Conservation (phyloP, 2,797 vertebrate species). For the Mormyrus proboscirostris region DNA sequence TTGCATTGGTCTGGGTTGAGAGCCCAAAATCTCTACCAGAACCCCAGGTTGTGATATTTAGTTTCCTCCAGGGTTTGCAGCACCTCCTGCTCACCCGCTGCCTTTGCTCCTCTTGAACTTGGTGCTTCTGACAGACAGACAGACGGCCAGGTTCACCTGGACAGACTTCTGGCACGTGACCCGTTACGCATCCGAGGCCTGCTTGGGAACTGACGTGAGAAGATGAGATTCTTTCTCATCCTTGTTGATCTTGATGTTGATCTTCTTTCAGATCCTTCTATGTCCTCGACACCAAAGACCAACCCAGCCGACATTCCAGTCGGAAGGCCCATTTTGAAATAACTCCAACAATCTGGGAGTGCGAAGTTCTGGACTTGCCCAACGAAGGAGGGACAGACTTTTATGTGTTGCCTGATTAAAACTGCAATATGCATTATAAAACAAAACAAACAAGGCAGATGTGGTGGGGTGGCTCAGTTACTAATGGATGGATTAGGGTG, state of each 20-base stretch:
- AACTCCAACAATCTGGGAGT: background rate
- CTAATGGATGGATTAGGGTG: background rate
- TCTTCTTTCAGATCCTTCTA: background rate
- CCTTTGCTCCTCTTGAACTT: background rate
- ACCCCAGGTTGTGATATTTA: background rate
- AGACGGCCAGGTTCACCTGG: background rate
- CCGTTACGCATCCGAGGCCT: background rate
- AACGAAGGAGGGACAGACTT: background rate
- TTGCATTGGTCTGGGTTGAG: background rate
- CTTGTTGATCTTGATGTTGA: background rate
- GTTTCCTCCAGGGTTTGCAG: background rate
- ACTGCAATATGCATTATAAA: background rate
- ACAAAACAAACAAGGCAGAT: background rate
- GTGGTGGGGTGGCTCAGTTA: background rate
- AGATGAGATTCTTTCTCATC: background rate
- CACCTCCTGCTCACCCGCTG: background rate
- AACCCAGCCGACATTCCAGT: background rate
- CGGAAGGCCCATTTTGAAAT: background rate
- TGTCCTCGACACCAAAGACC: background rate
- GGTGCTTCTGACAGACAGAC: background rate
- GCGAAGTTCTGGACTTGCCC: background rate
- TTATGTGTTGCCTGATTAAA: background rate
- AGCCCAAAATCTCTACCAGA: background rate
- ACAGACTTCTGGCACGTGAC: background rate
- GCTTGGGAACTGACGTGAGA: background rate